These are phyloP conservation scores for Rhipidura dahli DNA, from an alignment of 2,113 vertebrate species.

Conservation along the genomic window DNA sequence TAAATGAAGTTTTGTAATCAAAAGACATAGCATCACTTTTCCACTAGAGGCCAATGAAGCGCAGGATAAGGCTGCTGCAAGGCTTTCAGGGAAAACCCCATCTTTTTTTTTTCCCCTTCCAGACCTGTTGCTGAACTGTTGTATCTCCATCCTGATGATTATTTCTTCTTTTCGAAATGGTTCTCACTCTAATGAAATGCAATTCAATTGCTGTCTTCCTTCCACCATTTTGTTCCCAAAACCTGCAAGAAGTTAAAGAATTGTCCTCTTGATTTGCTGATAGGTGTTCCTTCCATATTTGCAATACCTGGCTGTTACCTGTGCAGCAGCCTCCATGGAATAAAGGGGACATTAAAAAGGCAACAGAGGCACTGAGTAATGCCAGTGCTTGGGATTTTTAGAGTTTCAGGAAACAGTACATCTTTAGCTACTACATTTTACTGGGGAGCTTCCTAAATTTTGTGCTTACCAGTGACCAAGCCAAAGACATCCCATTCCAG, in stretches of 20 bases:
- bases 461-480: not conserved
- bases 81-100: not conserved
- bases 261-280: not conserved
- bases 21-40: not conserved
- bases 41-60: slow-evolving; percentile 71
- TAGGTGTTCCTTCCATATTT: fast-evolving
- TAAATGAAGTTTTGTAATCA: not conserved
- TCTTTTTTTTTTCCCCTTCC: not conserved
- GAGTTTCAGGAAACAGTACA: not conserved
- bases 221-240: not conserved
- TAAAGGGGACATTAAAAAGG: not conserved
- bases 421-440: not conserved
- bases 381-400: not conserved
- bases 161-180: not conserved
- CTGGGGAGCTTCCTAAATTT: not conserved
- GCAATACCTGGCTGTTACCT: not conserved
- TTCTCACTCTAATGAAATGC: not conserved
- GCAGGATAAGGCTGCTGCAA: not conserved
- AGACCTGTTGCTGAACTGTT: not conserved
- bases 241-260: not conserved
- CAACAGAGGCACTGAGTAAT: not conserved
- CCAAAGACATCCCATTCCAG: not conserved
- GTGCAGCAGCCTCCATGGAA: not conserved
- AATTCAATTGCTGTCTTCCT: not conserved
- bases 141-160: not conserved